Percentiles rank a stretch among this genome's conserved stretches.
Conservation (phyloP, 2,888 invertebrate genomes). For the Eremobia ochroleuca region DNA sequence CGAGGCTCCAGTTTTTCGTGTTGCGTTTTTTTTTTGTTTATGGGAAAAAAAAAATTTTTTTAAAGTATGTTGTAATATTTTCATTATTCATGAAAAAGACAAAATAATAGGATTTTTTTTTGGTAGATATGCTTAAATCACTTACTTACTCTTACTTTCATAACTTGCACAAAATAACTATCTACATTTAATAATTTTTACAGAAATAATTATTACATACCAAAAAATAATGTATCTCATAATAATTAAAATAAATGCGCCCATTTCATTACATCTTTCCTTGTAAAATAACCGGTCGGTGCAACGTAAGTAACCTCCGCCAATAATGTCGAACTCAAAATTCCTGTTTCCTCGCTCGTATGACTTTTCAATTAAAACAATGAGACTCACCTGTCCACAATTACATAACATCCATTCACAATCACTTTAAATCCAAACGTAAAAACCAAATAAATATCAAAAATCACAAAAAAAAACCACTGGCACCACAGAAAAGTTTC, state of each 20-base stretch:
- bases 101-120: neutral
- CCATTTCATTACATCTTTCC: slow-evolving; percentile 27
- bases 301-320: slow-evolving; percentile 44
- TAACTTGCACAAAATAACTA: neutral
- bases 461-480: slow-evolving; percentile 45
- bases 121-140: neutral
- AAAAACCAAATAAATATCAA: slow-evolving; percentile 5
- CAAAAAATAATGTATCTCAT: neutral
- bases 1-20: no score
- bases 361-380: slow-evolving; percentile 60
- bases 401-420: slow-evolving; percentile 67
- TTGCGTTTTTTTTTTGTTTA: neutral
- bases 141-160: neutral
- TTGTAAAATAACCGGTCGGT: slow-evolving; percentile 49
- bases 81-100: neutral
- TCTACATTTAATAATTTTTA: neutral
- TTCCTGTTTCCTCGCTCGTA: slow-evolving; percentile 49
- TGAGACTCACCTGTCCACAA: slow-evolving; percentile 62
- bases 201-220: neutral
- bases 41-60: rapidly evolving
- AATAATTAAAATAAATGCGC: slow-evolving; percentile 19
- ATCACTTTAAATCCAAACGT: slow-evolving; percentile 48
- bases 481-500: slow-evolving; percentile 40
- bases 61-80: neutral
- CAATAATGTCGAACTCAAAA: slow-evolving; percentile 47